Conservation (phyloP, 2,113 vertebrate species). For the Ophiodon elongatus region DNA sequence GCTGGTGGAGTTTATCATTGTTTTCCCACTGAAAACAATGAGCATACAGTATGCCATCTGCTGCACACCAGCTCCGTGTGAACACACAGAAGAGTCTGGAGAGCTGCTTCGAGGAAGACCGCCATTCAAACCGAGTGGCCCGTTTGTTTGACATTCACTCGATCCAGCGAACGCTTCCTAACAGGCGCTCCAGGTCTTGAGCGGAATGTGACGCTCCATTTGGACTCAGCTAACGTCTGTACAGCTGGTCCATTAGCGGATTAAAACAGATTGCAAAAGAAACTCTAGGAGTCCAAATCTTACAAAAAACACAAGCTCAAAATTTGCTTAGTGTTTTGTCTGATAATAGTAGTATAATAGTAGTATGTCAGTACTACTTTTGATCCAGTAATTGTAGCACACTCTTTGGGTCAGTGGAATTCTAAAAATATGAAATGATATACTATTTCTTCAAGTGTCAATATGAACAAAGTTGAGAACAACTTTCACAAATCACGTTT, state of each 20-base stretch:
- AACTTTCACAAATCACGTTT: neutral
- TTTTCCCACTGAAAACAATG: constrained; percentile 46
- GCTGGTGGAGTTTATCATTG: constrained; percentile 44
- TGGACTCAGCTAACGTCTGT: neutral
- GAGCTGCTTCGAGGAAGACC: constrained; percentile 10
- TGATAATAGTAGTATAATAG: neutral
- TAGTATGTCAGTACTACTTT: too few species aligned
- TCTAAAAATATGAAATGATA: neutral
- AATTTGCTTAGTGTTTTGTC: neutral
- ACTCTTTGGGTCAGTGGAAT: neutral
- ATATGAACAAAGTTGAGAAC: neutral
- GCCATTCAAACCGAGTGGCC: neutral
- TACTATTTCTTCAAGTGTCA: neutral
- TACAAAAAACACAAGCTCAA: neutral
- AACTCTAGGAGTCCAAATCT: neutral
- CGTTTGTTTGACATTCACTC: neutral
- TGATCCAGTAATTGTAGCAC: neutral
- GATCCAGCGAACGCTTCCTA: neutral
- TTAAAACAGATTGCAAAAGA: neutral
- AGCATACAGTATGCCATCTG: constrained; percentile 54
- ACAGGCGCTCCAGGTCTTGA: constrained; percentile 15
- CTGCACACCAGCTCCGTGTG: constrained; percentile 31
- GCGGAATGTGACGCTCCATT: neutral
- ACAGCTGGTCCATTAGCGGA: neutral
- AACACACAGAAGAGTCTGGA: constrained; percentile 17